These are phyloP conservation scores for Ophion obscuratus DNA, from an alignment of 2,888 invertebrate species.

Conservation along the genomic window DNA sequence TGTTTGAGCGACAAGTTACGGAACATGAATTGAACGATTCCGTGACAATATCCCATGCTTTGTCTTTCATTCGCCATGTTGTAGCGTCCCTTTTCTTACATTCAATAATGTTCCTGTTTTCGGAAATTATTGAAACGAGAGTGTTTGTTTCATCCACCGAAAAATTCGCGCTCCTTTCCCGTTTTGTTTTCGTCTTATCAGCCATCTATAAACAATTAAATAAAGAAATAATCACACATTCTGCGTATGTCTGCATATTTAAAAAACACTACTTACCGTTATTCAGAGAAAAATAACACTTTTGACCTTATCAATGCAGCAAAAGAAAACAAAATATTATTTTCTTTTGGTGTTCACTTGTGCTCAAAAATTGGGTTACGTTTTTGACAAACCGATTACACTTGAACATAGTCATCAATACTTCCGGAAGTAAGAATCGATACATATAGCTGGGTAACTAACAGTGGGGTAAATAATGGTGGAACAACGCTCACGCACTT, in stretches of 20 bases:
- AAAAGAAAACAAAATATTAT: not conserved
- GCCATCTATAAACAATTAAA: not conserved
- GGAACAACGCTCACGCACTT: conserved; percentile 34
- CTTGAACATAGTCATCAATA: not conserved
- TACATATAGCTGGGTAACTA: conserved; percentile 11
- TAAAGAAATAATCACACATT: not conserved
- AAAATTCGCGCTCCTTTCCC: conserved; percentile 25
- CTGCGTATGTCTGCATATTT: not conserved
- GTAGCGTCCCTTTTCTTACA: conserved; percentile 18
- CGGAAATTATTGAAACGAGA: not conserved
- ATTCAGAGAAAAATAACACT: not conserved
- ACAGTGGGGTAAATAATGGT: conserved; percentile 2
- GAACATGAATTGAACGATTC: conserved; percentile 1
- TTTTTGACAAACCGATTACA: not conserved
- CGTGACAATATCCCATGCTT: conserved; percentile 1
- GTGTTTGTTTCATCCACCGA: not conserved
- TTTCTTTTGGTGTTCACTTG: not conserved
- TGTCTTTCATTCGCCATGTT: conserved; percentile 18
- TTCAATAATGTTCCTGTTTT: conserved; percentile 11
- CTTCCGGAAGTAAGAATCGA: conserved; percentile 4
- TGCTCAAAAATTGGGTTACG: not conserved
- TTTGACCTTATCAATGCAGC: not conserved
- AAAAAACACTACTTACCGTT: conserved; percentile 8
- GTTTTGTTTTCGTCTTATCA: not conserved
- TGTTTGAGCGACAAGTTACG: too few relatives aligned